Percentiles rank a stretch among this genome's conserved stretches.
These are phyloP conservation scores for Anthonomus grandis DNA, from an alignment of 1,140 invertebrate genomes.

Conservation along the genomic window DNA sequence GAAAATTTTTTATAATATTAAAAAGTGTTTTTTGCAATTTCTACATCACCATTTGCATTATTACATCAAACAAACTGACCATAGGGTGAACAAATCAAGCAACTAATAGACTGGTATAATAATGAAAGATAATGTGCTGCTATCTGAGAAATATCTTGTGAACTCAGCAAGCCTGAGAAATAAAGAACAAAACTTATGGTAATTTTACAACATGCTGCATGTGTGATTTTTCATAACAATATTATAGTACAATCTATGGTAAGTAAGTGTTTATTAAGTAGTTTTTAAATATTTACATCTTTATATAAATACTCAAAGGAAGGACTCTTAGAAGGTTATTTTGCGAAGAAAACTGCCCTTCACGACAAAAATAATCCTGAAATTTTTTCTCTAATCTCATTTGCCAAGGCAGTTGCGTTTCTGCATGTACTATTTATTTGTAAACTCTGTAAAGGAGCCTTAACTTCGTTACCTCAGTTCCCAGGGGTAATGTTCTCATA, in stretches of 20 bases:
- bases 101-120: no score
- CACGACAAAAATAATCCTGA: no score
- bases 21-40: no score
- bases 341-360: slow-evolving; percentile 2
- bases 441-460: not conserved
- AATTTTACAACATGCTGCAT: slow-evolving; percentile 1
- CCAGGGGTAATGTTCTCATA: no score
- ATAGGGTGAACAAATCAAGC: no score
- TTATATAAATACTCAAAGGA: not conserved
- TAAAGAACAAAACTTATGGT: not conserved
- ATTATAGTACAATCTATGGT: not conserved
- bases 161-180: no score
- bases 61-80: no score
- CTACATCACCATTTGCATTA: no score
- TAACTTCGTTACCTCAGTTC: not conserved
- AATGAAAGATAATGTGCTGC: no score
- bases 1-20: no score
- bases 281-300: not conserved
- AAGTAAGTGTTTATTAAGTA: slow-evolving; percentile 7
- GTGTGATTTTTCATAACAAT: not conserved
- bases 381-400: slow-evolving; percentile 1
- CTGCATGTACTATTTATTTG: not conserved
- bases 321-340: not conserved
- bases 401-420: not conserved
- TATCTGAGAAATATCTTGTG: no score